Evolutionary conservation across 2,113 vertebrate species (phyloP).

Genomic region (Odontesthes bonariensis): DNA sequence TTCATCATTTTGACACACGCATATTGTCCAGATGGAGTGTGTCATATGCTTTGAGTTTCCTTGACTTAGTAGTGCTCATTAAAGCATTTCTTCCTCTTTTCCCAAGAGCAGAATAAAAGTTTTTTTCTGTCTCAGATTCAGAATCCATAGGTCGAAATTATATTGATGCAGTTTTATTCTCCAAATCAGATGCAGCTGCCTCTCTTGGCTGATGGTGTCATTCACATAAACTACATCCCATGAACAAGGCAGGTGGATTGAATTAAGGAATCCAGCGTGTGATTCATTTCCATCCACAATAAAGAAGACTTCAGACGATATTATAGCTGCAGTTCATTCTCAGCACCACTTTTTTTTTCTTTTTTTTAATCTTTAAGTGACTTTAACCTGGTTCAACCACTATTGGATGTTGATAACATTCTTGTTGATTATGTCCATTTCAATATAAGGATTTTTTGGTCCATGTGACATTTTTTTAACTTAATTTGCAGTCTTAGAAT

Average conservation of each 20-base stretch:
- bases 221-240: slow-evolving; percentile 37
- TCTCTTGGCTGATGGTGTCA: slow-evolving; percentile 59
- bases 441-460: not conserved
- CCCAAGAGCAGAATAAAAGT: not conserved
- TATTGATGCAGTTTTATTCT: slow-evolving; percentile 29
- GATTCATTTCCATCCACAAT: slow-evolving; percentile 58
- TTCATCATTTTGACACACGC: slow-evolving; percentile 7
- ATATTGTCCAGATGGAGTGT: slow-evolving; percentile 10
- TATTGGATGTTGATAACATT: not conserved
- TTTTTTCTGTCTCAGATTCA: slow-evolving; percentile 2
- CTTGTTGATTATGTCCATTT: not conserved
- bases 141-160: slow-evolving; percentile 28
- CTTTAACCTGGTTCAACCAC: not conserved
- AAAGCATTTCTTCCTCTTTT: not conserved
- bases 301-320: slow-evolving; percentile 10
- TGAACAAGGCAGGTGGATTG: slow-evolving; percentile 63
- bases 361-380: not conserved
- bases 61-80: slow-evolving; percentile 2
- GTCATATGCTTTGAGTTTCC: slow-evolving; percentile 37
- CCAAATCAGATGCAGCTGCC: slow-evolving; percentile 45
- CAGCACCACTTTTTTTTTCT: slow-evolving; percentile 3
- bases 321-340: slow-evolving; percentile 5
- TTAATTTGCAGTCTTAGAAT: no score
- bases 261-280: slow-evolving; percentile 55
- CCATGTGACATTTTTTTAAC: no score